phyloP scores from a whole-genome alignment of 2,888 invertebrate species.

The Epinotia brunnichana region DNA sequence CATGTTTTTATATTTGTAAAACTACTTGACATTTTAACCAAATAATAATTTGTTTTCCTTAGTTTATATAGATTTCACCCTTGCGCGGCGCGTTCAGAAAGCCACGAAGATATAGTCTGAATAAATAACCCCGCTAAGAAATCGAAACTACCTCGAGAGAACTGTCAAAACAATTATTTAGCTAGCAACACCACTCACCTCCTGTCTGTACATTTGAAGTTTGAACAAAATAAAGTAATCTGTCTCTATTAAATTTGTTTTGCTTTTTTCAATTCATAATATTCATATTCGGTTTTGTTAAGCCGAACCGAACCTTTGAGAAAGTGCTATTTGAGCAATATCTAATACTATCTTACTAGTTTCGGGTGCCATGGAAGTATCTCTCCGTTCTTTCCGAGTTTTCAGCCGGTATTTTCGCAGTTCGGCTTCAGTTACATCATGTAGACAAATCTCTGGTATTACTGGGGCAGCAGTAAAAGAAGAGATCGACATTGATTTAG shows the following conservation, averaged over 20 bases:
- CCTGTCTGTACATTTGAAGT: not conserved
- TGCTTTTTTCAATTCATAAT: not conserved
- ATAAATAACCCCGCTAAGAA: not conserved
- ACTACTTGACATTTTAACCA: too few relatives aligned
- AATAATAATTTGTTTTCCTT: not conserved
- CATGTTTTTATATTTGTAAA: not conserved
- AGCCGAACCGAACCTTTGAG: not conserved
- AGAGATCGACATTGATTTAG: slow-evolving; percentile 63
- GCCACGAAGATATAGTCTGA: not conserved
- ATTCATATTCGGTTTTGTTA: not conserved
- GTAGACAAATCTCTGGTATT: slow-evolving; percentile 60
- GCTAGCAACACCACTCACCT: not conserved
- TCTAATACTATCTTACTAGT: not conserved
- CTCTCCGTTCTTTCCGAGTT: slow-evolving; percentile 61
- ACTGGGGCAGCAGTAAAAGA: slow-evolving; percentile 66
- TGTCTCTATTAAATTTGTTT: not conserved
- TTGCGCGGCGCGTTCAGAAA: too few relatives aligned
- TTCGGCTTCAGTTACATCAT: slow-evolving; percentile 58
- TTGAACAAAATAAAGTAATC: not conserved
- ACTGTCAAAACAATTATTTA: not conserved
- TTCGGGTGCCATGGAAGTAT: slow-evolving; percentile 61
- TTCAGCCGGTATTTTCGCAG: slow-evolving; percentile 71
- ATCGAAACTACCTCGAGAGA: not conserved
- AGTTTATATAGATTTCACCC: not conserved
- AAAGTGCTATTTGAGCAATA: not conserved